Conservation (phyloP, 2,888 invertebrate species). For the Ypsolopha scabrella region DNA sequence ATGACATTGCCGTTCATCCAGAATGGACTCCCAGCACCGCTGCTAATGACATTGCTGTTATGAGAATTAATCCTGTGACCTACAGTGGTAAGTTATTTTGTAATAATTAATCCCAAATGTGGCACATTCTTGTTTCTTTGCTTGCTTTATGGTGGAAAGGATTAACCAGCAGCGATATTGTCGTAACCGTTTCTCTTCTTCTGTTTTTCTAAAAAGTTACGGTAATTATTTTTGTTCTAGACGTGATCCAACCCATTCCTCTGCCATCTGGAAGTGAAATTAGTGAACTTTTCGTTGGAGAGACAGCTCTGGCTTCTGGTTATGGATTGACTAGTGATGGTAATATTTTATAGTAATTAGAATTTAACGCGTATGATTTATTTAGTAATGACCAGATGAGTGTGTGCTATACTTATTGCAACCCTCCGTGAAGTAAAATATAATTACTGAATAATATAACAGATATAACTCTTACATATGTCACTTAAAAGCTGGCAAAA, state of each 20-base stretch:
- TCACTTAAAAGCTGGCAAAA: too few species aligned
- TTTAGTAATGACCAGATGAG: too few species aligned
- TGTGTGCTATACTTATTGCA: too few species aligned
- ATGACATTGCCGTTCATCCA: slow-evolving; percentile 9
- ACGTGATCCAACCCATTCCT: slow-evolving; percentile 6
- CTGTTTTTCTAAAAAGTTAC: too few species aligned
- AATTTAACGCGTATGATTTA: too few species aligned
- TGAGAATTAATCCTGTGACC: slow-evolving; percentile 16
- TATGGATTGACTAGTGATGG: slow-evolving; percentile 15
- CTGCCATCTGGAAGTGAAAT: slow-evolving; percentile 6
- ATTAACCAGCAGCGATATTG: too few species aligned
- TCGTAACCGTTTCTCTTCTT: neutral
- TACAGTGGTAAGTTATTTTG: slow-evolving; percentile 20
- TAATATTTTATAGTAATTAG: neutral
- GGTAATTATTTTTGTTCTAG: slow-evolving; percentile 6
- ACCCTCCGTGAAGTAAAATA: too few species aligned
- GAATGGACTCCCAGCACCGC: slow-evolving; percentile 23
- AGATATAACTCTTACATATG: too few species aligned
- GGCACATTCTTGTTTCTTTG: neutral
- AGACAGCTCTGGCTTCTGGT: slow-evolving; percentile 15
- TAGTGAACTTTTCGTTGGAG: slow-evolving; percentile 6
- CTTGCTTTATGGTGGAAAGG: too few species aligned
- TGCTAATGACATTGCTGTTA: slow-evolving; percentile 29
- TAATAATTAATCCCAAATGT: neutral
- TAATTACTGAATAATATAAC: too few species aligned